Evolutionary conservation across 2,113 vertebrate genomes (phyloP), one percentile per base, ranked within the genome.

Genomic region (Galemys pyrenaicus): DNA sequence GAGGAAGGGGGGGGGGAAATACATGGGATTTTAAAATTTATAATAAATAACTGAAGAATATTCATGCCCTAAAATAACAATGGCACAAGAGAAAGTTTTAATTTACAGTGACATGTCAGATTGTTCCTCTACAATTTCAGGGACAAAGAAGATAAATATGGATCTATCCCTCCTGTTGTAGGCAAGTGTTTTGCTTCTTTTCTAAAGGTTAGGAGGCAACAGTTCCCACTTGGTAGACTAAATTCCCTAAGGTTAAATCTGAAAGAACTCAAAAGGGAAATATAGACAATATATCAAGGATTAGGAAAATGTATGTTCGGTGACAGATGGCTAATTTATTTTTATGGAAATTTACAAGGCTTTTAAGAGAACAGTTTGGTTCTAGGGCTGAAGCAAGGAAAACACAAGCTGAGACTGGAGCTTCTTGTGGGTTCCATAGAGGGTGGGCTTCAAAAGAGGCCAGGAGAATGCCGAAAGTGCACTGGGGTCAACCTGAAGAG

Each of bases 61-160:
- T 70, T 70, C 17, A 85, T 56, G 6, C 17, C 17, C 44, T 35
- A 30, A 92, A 88, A 95, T 39, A 32, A 80, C 26, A 95, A 94
- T 22, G 32, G 20, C 56, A 89, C 28, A 26, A 94, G 32, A 78
- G 22, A 35, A 88, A 88, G 1, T 74, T 92, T 79, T 83, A 89
- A 84, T 51, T 73, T 78, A 65, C 19, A 30, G 22, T 35, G 26
- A 62, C 49, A 86, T 87, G 64, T 17, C 49, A 87, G n/a, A 89
- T 16, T 86, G 35, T 46, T 79, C 54, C 49, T 73, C 9, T 74
- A 68, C 56, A 56, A 67, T 86, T 78, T 94, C 35, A 83, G 64
- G 5, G 64, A 78, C 35, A 68, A 92, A 85, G 32, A n/a, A 49
- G 19, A 75, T 26, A 28, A 70, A 54, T n/a, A 22, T 54, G 54